Percentiles rank a stretch among this genome's conserved stretches.
These are phyloP conservation scores for Lochmaea crataegi DNA, from an alignment of 2,888 invertebrate species.

Conservation along the genomic window DNA sequence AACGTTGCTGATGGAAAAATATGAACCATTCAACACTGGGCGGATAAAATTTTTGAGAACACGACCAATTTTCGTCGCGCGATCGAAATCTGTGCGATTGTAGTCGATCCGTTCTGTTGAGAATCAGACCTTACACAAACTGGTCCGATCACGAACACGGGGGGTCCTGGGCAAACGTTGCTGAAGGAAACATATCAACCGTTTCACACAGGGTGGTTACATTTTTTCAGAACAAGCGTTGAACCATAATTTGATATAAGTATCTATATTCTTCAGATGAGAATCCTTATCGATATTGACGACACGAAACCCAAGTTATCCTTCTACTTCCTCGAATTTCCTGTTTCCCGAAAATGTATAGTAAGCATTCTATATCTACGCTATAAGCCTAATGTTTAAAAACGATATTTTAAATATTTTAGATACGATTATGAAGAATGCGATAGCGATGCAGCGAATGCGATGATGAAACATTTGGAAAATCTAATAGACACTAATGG, in stretches of 20 bases:
- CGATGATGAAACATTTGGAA: slow-evolving; percentile 90
- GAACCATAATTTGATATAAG: neutral
- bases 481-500: slow-evolving; percentile 72
- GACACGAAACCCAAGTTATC: neutral
- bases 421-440: slow-evolving; percentile 99
- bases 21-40: no score
- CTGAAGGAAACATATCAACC: no score
- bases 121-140: no score
- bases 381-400: neutral
- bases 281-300: neutral
- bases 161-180: no score
- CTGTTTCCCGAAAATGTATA: neutral
- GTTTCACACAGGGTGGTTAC: no score
- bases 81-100: no score
- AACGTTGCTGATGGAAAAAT: no score
- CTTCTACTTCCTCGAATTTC: neutral
- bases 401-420: slow-evolving; percentile 26
- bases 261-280: neutral
- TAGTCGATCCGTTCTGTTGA: no score
- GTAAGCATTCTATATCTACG: neutral
- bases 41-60: no score
- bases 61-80: no score
- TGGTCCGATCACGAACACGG: no score
- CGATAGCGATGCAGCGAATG: slow-evolving; percentile 85
- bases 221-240: no score